Evolutionary conservation across 2,888 invertebrate genomes (phyloP), one percentile per base, ranked within the genome.

Genomic region (Mamestra brassicae): DNA sequence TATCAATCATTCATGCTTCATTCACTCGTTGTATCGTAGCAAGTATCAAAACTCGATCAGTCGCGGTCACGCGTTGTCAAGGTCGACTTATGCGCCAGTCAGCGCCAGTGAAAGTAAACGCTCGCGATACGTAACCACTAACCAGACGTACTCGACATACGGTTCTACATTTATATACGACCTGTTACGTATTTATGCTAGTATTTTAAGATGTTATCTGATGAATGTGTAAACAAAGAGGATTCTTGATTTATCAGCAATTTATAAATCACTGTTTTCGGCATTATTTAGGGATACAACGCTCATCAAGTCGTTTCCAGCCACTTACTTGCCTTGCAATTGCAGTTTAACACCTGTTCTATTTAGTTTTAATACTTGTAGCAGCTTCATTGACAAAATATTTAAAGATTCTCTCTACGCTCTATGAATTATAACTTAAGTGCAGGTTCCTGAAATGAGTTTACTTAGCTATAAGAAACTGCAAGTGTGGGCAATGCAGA

Each of bases 61-160:
- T 81, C 75, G 85, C 89, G 90, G 90, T 90, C 91, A 90, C 84
- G 80, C 68, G 85, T 84, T 85, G 90, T 91, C 92, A 92, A 92
- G 92, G 92, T 92, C 91, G 84, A 79, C 82, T 77, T 81, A 76
- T 75, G 82, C 70, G 83, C 87, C 87, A 85, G 91, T 90, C 91
- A 92, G 81, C 70, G 83, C 86, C 86, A 85, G 91, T 90, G 92
- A 92, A 92, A 92, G 92, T 92, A 84, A 87, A 79, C 74, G 83
- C 79, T 79, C 74, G 61, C 69, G 42, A 71, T 76, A 80, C 78
- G 78, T 86, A 87, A 85, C 76, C 62, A 76, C 76, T 86, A 87
- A 83, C 75, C 60, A 77, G 74, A 74, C 76, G 67, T 65, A 76
- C 60, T 64, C 74, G 63, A 52, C 57, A 26, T 8, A 57, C 57